These are phyloP conservation scores for Exephanes ischioxanthus DNA, from an alignment of 2,888 invertebrate genomes.

Conservation along the genomic window DNA sequence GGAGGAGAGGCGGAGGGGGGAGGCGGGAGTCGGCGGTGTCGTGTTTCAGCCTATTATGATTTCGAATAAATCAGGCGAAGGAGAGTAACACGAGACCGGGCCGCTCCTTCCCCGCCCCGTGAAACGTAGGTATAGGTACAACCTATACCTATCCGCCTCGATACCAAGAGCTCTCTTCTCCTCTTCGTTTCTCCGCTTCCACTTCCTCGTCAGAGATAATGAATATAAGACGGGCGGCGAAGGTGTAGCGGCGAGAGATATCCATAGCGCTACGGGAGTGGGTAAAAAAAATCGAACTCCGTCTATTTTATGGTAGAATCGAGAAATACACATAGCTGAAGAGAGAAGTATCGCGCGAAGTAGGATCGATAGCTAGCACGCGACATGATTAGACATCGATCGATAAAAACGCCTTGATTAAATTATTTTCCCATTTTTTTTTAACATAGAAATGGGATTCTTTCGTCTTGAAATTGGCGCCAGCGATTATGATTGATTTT, in stretches of 20 bases:
- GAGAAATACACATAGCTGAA: constrained; percentile 2
- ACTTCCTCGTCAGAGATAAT: constrained; percentile 13
- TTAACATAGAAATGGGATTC: too few species aligned
- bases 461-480: too few species aligned
- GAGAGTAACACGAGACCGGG: constrained; percentile 79
- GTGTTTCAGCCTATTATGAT: constrained; percentile 81
- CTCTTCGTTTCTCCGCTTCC: constrained; percentile 43
- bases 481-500: too few species aligned
- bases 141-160: constrained; percentile 45
- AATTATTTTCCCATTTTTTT: too few species aligned
- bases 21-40: constrained; percentile 77
- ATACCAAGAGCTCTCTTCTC: constrained; percentile 18
- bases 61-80: constrained; percentile 82
- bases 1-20: constrained; percentile 20
- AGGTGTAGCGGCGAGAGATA: neutral
- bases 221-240: constrained; percentile 22
- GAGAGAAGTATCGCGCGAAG: neutral
- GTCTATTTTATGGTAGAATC: neutral
- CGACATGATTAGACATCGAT: too few species aligned
- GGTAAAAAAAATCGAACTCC: neutral
- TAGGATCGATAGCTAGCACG: neutral
- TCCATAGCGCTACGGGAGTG: neutral
- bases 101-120: constrained; percentile 71
- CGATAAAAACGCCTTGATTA: too few species aligned
- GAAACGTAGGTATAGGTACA: constrained; percentile 19